Evolutionary conservation across 2,113 vertebrate species (phyloP).

Genomic region (Percopsis transmontana): DNA sequence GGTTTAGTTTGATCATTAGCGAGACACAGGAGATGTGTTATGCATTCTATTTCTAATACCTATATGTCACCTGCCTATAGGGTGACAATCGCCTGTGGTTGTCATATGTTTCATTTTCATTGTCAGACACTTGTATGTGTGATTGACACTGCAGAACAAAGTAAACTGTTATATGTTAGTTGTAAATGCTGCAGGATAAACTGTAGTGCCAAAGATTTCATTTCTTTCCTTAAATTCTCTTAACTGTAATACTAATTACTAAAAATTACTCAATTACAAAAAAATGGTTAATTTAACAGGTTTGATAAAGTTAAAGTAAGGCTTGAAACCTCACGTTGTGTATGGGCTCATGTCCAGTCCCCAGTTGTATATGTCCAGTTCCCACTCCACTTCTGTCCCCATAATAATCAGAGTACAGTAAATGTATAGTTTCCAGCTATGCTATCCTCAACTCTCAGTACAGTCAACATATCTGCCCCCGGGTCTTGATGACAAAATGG

Average conservation of each 20-base stretch:
- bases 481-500: conserved; percentile 80
- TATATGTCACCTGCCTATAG: conserved; percentile 51
- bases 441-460: conserved; percentile 22
- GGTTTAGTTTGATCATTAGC: conserved; percentile 72
- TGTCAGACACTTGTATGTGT: conserved; percentile 42
- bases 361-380: no score
- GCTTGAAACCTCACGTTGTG: no score
- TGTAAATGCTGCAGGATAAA: conserved; percentile 22
- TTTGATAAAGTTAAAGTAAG: no score
- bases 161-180: conserved; percentile 35
- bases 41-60: conserved; percentile 72
- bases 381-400: not conserved
- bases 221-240: no score
- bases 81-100: conserved; percentile 57
- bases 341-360: no score
- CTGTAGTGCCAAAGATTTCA: not conserved
- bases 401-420: conserved; percentile 58
- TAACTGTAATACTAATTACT: no score
- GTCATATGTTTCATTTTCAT: conserved; percentile 51
- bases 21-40: conserved; percentile 59
- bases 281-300: no score
- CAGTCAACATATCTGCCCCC: conserved; percentile 40
- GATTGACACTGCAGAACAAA: conserved; percentile 53
- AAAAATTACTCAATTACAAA: no score
- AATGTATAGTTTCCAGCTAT: conserved; percentile 36